These are phyloP conservation scores for Acleris holmiana DNA, from an alignment of 2,888 invertebrate species.

Conservation along the genomic window DNA sequence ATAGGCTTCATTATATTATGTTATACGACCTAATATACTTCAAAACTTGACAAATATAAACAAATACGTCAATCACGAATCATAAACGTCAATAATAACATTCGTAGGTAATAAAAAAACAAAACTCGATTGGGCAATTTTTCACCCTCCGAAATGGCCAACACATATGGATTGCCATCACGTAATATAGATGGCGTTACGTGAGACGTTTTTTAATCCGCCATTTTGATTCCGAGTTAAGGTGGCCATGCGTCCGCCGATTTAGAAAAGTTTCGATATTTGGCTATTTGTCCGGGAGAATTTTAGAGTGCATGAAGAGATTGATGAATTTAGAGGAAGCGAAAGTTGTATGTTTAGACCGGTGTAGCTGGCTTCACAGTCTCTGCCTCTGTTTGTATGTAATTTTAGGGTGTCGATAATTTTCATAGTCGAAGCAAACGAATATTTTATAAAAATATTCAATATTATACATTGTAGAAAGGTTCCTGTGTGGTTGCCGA, in stretches of 20 bases:
- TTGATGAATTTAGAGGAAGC: too few relatives aligned
- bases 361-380: too few relatives aligned
- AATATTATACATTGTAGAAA: too few relatives aligned
- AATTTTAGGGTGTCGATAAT: too few relatives aligned
- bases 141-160: slow-evolving; percentile 15
- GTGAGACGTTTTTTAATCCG: slow-evolving; percentile 9
- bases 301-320: too few relatives aligned
- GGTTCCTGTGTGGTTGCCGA: too few relatives aligned
- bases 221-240: slow-evolving; percentile 2
- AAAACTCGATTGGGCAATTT: slow-evolving; percentile 8
- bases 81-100: not conserved
- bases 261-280: too few relatives aligned
- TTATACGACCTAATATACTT: not conserved
- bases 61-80: not conserved
- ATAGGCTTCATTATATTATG: slow-evolving; percentile 2
- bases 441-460: too few relatives aligned
- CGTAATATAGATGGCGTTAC: slow-evolving; percentile 21
- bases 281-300: not conserved
- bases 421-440: too few relatives aligned
- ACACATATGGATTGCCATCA: slow-evolving; percentile 17
- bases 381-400: too few relatives aligned
- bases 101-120: slow-evolving; percentile 1
- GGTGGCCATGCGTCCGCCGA: too few relatives aligned
- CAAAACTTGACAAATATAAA: not conserved
- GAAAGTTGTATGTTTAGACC: too few relatives aligned